A percentile compares a stretch with the other conserved stretches of the same genome.
Conservation (phyloP, 1,140 invertebrate species). For the Brachionus manjavacas region DNA sequence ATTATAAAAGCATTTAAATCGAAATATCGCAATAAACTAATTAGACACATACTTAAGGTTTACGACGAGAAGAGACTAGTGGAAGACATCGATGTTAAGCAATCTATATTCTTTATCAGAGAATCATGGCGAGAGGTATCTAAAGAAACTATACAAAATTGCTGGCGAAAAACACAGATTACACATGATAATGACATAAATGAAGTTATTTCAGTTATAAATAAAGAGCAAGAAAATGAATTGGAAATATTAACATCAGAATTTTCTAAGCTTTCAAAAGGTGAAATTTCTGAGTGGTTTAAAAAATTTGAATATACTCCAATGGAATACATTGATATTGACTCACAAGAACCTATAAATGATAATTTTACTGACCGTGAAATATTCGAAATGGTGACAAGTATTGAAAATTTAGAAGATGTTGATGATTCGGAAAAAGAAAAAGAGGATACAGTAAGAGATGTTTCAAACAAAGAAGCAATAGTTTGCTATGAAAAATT, state of each 20-base stretch:
- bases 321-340: no score
- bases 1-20: background rate
- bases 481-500: background rate
- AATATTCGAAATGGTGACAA: background rate
- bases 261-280: background rate
- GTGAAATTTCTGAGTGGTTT: conserved; percentile 1
- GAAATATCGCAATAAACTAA: background rate
- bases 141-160: background rate
- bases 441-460: background rate
- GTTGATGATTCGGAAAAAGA: background rate
- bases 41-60: background rate
- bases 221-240: conserved; percentile 3
- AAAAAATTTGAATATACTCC: no score
- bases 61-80: no score
- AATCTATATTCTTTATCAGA: background rate
- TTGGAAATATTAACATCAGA: background rate
- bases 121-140: background rate
- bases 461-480: background rate
- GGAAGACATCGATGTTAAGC: no score
- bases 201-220: conserved; percentile 10
- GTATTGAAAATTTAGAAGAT: background rate
- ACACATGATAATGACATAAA: background rate
- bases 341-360: no score
- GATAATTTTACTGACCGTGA: background rate
- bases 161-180: background rate